A percentile compares a stretch with the other conserved stretches of the same genome.
Conservation (phyloP, 2,113 vertebrate genomes). For the Herpailurus yagouaroundi region DNA sequence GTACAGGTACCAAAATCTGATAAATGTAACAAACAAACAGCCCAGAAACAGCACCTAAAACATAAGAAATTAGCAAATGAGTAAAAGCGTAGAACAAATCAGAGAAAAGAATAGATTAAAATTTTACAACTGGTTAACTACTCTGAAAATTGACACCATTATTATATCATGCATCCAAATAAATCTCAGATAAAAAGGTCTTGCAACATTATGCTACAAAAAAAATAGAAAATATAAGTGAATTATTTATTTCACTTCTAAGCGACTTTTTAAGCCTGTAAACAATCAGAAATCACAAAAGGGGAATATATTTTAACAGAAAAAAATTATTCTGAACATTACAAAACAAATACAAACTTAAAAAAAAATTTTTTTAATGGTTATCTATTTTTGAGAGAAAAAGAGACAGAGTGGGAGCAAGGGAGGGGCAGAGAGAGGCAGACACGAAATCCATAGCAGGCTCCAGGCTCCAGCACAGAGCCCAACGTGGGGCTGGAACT, state of each 20-base stretch:
- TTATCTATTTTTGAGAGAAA: no score
- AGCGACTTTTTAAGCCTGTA: constrained; percentile 24
- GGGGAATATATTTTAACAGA: background rate
- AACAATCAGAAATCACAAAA: background rate
- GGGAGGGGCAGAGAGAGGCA: no score
- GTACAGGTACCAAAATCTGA: background rate
- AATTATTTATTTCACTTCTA: constrained; percentile 33
- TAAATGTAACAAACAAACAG: background rate
- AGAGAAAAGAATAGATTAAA: background rate
- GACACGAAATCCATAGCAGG: no score
- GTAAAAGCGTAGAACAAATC: background rate
- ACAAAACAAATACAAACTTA: constrained; percentile 8
- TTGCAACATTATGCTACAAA: background rate
- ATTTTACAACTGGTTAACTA: background rate
- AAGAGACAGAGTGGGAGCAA: no score
- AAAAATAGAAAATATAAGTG: background rate
- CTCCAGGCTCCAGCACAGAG: no score
- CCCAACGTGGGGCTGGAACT: no score
- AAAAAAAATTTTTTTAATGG: background rate
- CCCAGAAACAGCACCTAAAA: background rate
- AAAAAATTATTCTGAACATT: background rate
- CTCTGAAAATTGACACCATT: background rate
- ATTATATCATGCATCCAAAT: background rate
- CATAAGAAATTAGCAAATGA: background rate
- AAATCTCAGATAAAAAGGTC: constrained; percentile 10